Evolutionary conservation across 2,797 vertebrate genomes (phyloP), one percentile per base, ranked within the genome.

Genomic region (Periophthalmus magnuspinnatus): DNA sequence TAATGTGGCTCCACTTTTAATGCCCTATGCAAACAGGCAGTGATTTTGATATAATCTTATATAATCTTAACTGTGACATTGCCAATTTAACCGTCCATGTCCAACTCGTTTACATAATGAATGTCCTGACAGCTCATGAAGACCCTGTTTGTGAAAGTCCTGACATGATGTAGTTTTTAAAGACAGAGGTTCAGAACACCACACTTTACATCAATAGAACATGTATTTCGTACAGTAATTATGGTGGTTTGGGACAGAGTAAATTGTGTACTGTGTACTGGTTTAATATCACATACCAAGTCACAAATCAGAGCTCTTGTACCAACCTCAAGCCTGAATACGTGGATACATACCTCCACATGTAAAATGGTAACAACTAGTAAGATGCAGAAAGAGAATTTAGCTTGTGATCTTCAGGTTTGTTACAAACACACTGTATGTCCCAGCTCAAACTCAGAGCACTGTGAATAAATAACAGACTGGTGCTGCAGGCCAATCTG

Each of bases 21-120:
- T 58, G 77, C 60, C 62, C 57, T 73, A 75, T 50, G 62, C 68
- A 84, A 84, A 77, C 75, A 84, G 81, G 83, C 84, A 76, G 66
- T 72, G 67, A 74, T 82, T 81, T 83, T 84, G 76, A 88, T 86
- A 64, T 83, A 88, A 88, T 88, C 79, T 79, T n/a, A n/a, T n/a
- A n/a, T n/a, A n/a, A n/a, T 68, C 69, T 82, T 82, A 85, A 84
- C 45, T 72, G 74, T 61, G 81, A 80, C 78, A 59, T 76, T 84
- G 85, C 78, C 84, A 85, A 78, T 41, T 81, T 72, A 54, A 72
- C 68, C 58, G 38, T 32, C 68, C 63, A 45, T 32, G 64, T 72
- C 77, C 36, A 32, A 47, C 33, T 84, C 47, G 84, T 88, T 85
- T 83, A 64, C 83, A 86, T 88, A 82, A 87, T 75, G 68, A 56